Conservation (phyloP, 2,888 invertebrate genomes). For the Autographa pulchrina region DNA sequence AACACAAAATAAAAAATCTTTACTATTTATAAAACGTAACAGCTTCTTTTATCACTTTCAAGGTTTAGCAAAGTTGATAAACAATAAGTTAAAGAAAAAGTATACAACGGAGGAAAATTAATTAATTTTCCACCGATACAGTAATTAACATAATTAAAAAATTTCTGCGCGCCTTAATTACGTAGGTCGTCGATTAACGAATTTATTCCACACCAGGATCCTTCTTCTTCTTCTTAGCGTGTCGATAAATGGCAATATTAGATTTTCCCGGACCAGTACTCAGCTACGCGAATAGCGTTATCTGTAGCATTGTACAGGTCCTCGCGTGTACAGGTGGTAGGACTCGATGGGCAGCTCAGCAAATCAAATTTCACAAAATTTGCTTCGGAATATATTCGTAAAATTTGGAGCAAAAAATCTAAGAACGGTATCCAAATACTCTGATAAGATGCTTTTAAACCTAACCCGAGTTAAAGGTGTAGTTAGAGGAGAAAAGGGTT, state of each 20-base stretch:
- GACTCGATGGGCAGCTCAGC: too few relatives aligned
- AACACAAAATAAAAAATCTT: too few relatives aligned
- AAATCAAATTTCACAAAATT: not conserved
- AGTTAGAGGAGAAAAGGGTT: not conserved
- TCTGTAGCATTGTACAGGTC: too few relatives aligned
- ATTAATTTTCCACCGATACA: conserved; percentile 3
- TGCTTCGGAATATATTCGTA: not conserved
- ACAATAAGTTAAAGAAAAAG: not conserved
- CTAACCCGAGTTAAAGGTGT: not conserved
- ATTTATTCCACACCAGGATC: not conserved
- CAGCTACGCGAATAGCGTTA: too few relatives aligned
- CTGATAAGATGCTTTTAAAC: not conserved
- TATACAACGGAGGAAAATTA: not conserved
- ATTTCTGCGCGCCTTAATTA: not conserved
- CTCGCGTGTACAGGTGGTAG: too few relatives aligned
- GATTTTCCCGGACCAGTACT: too few relatives aligned
- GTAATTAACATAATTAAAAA: not conserved
- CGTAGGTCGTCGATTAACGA: not conserved
- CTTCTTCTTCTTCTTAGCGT: too few relatives aligned
- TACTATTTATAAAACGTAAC: too few relatives aligned
- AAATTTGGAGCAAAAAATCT: not conserved
- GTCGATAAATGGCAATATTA: too few relatives aligned
- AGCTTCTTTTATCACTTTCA: not conserved
- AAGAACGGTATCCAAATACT: not conserved
- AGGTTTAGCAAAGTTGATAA: not conserved